These are phyloP conservation scores for Corvus hawaiiensis DNA, from an alignment of 2,113 vertebrate genomes.

Conservation along the genomic window DNA sequence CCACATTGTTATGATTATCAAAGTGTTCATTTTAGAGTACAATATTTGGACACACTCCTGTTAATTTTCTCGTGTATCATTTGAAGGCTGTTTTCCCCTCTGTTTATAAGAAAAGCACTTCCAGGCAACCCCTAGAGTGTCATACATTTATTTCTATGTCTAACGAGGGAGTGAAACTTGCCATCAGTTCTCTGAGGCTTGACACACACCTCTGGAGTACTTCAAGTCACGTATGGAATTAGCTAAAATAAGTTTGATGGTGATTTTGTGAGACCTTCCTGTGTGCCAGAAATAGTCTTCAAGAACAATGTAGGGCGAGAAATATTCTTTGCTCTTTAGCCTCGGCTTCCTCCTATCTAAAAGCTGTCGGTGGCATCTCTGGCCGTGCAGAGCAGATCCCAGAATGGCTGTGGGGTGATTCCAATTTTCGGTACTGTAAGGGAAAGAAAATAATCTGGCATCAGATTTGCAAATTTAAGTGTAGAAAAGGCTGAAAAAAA, in stretches of 20 bases:
- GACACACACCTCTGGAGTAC: not conserved
- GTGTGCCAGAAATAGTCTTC: slow-evolving; percentile 40
- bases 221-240: not conserved
- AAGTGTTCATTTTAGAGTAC: slow-evolving; percentile 39
- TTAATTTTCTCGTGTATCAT: not conserved
- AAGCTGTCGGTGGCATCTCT: not conserved
- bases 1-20: slow-evolving; percentile 73
- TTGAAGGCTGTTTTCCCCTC: not conserved
- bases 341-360: slow-evolving; percentile 61
- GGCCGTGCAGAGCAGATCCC: not conserved
- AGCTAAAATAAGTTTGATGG: slow-evolving; percentile 15
- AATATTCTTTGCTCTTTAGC: slow-evolving; percentile 36
- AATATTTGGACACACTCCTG: slow-evolving; percentile 22
- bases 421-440: not conserved
- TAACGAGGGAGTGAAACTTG: not conserved
- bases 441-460: not conserved
- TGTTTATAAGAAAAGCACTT: not conserved
- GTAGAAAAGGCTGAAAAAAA: not conserved
- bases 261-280: slow-evolving; percentile 27
- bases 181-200: not conserved
- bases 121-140: not conserved
- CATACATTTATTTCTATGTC: not conserved
- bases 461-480: not conserved
- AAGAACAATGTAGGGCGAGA: slow-evolving; percentile 19
- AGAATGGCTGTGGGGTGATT: not conserved